These are phyloP conservation scores for Tachypleus tridentatus DNA, from an alignment of 1,140 invertebrate species.

Conservation along the genomic window DNA sequence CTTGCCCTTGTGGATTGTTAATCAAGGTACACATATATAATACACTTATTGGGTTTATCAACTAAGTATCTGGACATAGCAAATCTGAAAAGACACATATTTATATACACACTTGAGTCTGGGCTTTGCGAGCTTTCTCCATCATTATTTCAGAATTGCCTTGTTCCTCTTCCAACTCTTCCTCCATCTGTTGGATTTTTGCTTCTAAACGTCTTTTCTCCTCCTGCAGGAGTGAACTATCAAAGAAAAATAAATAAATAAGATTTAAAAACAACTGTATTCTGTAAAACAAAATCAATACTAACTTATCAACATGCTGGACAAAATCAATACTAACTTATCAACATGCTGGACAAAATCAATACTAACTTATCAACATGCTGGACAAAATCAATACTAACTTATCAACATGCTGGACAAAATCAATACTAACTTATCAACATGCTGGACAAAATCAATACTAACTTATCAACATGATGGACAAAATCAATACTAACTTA, in stretches of 20 bases:
- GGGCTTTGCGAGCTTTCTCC: constrained; percentile 76
- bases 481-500: background rate
- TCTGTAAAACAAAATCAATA: background rate
- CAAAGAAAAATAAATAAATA: constrained; percentile 2
- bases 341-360: no score
- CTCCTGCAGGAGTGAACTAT: constrained; percentile 41
- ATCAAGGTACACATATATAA: no score
- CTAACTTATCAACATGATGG: no score
- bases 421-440: no score
- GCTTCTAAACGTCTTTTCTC: constrained; percentile 95
- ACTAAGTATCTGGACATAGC: no score
- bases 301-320: no score
- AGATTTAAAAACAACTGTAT: background rate
- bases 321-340: no score
- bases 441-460: background rate
- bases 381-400: no score
- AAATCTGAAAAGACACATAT: background rate
- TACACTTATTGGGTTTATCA: no score
- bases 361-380: no score
- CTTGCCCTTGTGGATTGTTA: no score
- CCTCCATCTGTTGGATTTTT: constrained; percentile 81
- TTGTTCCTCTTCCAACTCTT: constrained; percentile 95
- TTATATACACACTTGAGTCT: constrained; percentile 38
- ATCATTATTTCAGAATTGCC: constrained; percentile 73
- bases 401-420: no score